phyloP scores from a whole-genome alignment of 2,888 invertebrate genomes.

The Stenotaenia linearis region DNA sequence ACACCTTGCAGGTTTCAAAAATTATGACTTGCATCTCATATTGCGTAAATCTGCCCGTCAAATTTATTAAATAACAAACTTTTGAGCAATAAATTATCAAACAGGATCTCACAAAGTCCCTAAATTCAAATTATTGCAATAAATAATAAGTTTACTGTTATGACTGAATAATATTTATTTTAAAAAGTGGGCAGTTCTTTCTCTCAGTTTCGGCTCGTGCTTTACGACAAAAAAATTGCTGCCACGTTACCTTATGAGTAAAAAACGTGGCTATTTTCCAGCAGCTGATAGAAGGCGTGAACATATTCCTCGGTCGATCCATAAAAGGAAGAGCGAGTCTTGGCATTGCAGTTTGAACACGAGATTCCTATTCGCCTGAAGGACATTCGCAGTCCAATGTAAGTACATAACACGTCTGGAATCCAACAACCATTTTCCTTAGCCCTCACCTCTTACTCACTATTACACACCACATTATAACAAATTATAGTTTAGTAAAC shows the following conservation, averaged over 20 bases:
- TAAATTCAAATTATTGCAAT: too few relatives aligned
- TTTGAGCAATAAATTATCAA: too few relatives aligned
- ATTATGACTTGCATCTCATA: too few relatives aligned
- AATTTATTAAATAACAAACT: too few relatives aligned
- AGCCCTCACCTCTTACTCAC: too few relatives aligned
- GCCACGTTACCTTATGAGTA: neutral
- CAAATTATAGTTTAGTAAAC: neutral
- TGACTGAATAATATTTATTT: too few relatives aligned
- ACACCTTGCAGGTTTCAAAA: too few relatives aligned
- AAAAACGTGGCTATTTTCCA: conserved; percentile 18
- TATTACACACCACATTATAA: too few relatives aligned
- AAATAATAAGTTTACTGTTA: too few relatives aligned
- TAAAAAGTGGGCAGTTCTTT: too few relatives aligned
- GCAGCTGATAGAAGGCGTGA: conserved; percentile 13
- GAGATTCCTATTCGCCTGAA: neutral
- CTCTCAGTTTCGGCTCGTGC: neutral
- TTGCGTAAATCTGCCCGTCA: too few relatives aligned
- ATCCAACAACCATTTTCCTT: neutral
- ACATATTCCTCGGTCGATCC: conserved; percentile 17
- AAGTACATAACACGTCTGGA: neutral
- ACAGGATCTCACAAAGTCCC: too few relatives aligned
- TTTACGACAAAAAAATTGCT: neutral
- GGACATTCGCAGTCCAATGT: neutral
- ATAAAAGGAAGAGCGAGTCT: neutral
- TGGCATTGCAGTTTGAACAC: neutral